Conservation (phyloP, 2,113 vertebrate species). For the Toxotes chatareus region DNA sequence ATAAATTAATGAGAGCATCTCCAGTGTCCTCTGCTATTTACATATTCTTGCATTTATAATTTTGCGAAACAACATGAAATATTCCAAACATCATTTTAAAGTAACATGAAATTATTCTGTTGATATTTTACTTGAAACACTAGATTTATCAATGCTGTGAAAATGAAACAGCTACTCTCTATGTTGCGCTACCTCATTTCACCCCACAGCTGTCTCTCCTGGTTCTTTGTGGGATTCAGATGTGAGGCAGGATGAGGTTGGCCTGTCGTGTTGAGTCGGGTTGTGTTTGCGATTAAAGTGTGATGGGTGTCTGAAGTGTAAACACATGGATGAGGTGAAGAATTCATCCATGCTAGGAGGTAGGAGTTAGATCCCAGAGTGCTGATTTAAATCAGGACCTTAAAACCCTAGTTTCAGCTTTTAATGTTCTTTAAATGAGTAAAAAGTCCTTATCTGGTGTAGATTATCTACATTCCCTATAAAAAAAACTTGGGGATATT, state of each 20-base stretch:
- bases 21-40: not conserved
- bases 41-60: not conserved
- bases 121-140: not conserved
- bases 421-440: not conserved
- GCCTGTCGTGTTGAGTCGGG: not conserved
- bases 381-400: not conserved
- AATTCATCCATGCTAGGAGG: not conserved
- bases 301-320: conserved; percentile 23
- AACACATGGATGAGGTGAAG: conserved; percentile 31
- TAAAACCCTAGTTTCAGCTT: not conserved
- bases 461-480: conserved; percentile 11
- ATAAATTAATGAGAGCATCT: not conserved
- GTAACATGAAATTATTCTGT: not conserved
- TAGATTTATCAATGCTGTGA: not conserved
- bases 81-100: not conserved
- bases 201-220: not conserved
- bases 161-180: not conserved
- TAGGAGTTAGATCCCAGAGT: not conserved
- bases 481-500: conserved; percentile 20
- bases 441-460: not conserved
- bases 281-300: conserved; percentile 26
- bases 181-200: not conserved
- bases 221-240: not conserved
- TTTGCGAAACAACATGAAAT: too few species aligned
- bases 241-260: conserved; percentile 8